A percentile compares a stretch with the other conserved stretches of the same genome.
Conservation (phyloP, 2,113 vertebrate species). For the Limanda limanda region DNA sequence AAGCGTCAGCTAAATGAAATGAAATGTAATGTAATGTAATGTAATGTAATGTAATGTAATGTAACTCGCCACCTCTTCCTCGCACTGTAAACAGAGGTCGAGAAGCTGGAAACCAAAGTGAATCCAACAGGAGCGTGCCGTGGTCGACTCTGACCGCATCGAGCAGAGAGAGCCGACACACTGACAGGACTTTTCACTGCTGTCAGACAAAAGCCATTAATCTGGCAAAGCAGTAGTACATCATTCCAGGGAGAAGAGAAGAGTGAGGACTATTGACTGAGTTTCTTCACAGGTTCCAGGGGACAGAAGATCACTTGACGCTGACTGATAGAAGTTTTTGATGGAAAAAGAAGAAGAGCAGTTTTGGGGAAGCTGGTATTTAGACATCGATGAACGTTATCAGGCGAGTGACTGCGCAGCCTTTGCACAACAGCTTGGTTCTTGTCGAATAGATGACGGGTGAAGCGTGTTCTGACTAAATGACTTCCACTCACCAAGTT, state of each 20-base stretch:
- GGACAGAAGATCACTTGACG: background rate
- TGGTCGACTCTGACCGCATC: constrained; percentile 22
- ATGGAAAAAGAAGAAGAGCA: background rate
- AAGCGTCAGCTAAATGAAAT: too few relatives aligned
- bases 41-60: too few relatives aligned
- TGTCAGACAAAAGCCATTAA: constrained; percentile 33
- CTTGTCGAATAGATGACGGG: constrained; percentile 6
- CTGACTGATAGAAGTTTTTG: constrained; percentile 17
- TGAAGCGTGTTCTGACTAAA: background rate
- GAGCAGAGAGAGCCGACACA: constrained; percentile 37
- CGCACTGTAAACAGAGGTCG: constrained; percentile 28
- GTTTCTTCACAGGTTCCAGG: constrained; percentile 31
- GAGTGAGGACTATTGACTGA: constrained; percentile 24
- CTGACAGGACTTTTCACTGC: constrained; percentile 32
- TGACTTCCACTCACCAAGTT: constrained; percentile 87
- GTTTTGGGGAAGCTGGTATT: constrained; percentile 14
- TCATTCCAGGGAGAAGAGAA: constrained; percentile 22
- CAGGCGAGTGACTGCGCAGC: background rate
- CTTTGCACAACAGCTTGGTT: constrained; percentile 15
- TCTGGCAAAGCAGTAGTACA: background rate
- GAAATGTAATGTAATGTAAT: too few relatives aligned
- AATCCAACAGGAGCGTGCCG: background rate
- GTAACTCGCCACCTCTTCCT: constrained; percentile 1
- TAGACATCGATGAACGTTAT: too few relatives aligned
- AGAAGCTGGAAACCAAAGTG: constrained; percentile 15